Evolutionary conservation across 2,113 vertebrate species (phyloP).

Genomic region (Myotis lucifugus): DNA sequence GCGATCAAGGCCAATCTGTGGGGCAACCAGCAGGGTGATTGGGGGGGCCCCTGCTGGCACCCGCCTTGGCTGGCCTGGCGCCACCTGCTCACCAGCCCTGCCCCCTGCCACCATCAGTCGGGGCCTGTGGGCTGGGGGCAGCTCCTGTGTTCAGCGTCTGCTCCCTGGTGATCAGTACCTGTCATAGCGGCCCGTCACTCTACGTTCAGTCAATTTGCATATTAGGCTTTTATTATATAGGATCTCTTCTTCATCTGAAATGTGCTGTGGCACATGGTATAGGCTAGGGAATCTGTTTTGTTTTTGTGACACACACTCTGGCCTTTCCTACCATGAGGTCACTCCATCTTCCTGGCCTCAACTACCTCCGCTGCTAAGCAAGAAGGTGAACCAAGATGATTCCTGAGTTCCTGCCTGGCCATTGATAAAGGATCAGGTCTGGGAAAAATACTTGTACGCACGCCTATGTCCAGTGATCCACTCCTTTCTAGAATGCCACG

Average conservation of each 20-base stretch:
- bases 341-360: background rate
- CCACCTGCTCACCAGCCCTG: no score
- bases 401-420: background rate
- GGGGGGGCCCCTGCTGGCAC: no score
- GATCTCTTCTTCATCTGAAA: slow-evolving; percentile 24
- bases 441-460: background rate
- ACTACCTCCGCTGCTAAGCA: background rate
- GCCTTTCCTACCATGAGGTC: slow-evolving; percentile 26
- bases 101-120: no score
- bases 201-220: no score
- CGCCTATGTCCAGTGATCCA: background rate
- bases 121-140: no score
- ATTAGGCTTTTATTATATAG: no score
- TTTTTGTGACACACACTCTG: slow-evolving; percentile 10
- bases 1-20: no score
- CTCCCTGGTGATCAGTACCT: no score
- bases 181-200: no score
- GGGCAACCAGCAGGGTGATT: no score
- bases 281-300: background rate
- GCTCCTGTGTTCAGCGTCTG: no score
- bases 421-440: background rate
- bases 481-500: background rate
- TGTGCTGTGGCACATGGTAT: slow-evolving; percentile 51
- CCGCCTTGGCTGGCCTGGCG: no score
- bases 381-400: background rate